Evolutionary conservation across 53 echinoderm and acorn worm genomes (phyloP).

Genomic region (Hippasteria phrygiana): DNA sequence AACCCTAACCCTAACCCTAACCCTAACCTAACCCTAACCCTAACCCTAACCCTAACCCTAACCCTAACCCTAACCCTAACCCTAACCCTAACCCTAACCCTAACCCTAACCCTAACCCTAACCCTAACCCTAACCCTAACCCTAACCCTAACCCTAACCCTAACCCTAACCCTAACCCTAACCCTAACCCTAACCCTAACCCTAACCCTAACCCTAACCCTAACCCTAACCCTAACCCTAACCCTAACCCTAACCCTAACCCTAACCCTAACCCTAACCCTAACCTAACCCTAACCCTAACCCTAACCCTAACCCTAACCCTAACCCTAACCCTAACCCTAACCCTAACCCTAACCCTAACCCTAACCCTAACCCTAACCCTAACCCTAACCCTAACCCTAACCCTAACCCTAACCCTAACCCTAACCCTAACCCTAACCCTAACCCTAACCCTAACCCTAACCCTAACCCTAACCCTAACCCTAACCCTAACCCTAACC

Average conservation of each 20-base stretch:
- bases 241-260: constrained; percentile 42
- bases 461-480: constrained; percentile 30
- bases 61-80: constrained; percentile 62
- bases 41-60: constrained; percentile 57
- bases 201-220: constrained; percentile 46
- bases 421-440: constrained; percentile 48
- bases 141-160: constrained; percentile 53
- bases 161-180: constrained; percentile 40
- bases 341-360: constrained; percentile 42
- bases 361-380: constrained; percentile 50
- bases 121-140: constrained; percentile 47
- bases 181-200: constrained; percentile 41
- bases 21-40: constrained; percentile 51
- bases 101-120: constrained; percentile 41
- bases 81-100: constrained; percentile 57
- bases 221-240: constrained; percentile 39
- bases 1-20: constrained; percentile 52
- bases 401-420: constrained; percentile 39
- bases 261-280: constrained; percentile 26
- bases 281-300: constrained; percentile 2
- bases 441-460: constrained; percentile 47
- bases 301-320: constrained; percentile 2
- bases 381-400: constrained; percentile 17
- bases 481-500: not conserved
- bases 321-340: constrained; percentile 2